These are phyloP conservation scores for Coilia nasus DNA, from an alignment of 2,797 vertebrate genomes.

Conservation along the genomic window DNA sequence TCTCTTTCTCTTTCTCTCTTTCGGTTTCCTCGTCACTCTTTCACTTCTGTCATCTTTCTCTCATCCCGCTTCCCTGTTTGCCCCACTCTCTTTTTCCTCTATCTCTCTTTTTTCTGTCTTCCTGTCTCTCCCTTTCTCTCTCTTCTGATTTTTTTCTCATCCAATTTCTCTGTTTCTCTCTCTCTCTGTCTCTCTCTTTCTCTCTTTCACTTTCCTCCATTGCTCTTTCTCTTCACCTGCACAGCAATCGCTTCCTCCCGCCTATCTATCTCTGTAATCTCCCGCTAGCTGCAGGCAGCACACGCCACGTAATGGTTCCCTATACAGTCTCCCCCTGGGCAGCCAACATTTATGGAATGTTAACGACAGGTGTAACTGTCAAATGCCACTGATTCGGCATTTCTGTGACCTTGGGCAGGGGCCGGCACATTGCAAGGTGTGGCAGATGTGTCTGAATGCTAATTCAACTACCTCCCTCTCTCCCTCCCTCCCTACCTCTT, in stretches of 20 bases:
- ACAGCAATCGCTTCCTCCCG: neutral
- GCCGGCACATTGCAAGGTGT: neutral
- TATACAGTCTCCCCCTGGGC: constrained; percentile 4
- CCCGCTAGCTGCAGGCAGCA: neutral
- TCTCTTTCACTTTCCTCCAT: constrained; percentile 19
- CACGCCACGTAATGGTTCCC: neutral
- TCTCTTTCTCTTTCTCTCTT: neutral
- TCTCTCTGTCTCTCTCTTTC: neutral
- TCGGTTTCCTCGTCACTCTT: too few species aligned
- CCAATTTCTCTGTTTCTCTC: neutral
- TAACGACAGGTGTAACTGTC: constrained; percentile 26
- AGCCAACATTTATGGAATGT: constrained; percentile 25
- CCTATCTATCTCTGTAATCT: constrained; percentile 16
- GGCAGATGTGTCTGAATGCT: constrained; percentile 9
- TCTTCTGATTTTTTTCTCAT: neutral
- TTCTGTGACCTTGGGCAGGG: neutral
- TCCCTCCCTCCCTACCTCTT: neutral
- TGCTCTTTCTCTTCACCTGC: neutral
- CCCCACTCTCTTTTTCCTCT: too few species aligned
- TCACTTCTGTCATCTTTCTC: too few species aligned
- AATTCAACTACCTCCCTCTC: neutral
- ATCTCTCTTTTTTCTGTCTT: too few species aligned
- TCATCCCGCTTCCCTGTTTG: too few species aligned
- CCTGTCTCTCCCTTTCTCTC: neutral
- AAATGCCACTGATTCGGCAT: constrained; percentile 26